These are phyloP conservation scores for Scaptomyza graminum DNA, from an alignment of 1,140 invertebrate species.

Conservation along the genomic window DNA sequence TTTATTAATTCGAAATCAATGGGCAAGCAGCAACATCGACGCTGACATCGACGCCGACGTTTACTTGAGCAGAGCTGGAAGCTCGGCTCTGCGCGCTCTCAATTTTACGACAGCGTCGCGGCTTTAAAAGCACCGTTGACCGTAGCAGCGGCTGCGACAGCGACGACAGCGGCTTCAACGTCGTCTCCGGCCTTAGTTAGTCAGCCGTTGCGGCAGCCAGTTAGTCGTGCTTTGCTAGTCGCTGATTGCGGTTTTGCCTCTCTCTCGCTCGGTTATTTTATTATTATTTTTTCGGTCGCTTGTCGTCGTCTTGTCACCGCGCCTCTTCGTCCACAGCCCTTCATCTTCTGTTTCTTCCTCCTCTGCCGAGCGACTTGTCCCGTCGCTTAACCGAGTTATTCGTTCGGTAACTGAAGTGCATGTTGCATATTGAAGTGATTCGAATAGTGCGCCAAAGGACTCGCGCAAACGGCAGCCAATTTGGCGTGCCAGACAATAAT, in stretches of 20 bases:
- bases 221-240: conserved; percentile 79
- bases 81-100: conserved; percentile 19
- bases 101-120: conserved; percentile 16
- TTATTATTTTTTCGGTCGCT: conserved; percentile 27
- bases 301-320: conserved; percentile 15
- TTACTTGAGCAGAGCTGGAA: conserved; percentile 9
- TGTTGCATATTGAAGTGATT: conserved; percentile 15
- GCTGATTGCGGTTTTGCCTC: conserved; percentile 61
- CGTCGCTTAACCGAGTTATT: neutral
- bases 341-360: too few species aligned
- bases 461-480: conserved; percentile 15
- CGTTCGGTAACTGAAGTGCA: conserved; percentile 6
- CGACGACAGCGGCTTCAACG: conserved; percentile 16
- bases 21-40: neutral
- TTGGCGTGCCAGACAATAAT: conserved; percentile 2
- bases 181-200: conserved; percentile 61
- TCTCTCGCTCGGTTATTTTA: conserved; percentile 15
- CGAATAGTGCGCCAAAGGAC: conserved; percentile 28
- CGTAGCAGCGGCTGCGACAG: conserved; percentile 8
- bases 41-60: neutral
- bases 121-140: conserved; percentile 10
- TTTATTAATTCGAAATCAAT: conserved; percentile 66
- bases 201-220: conserved; percentile 67
- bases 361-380: conserved; percentile 3
- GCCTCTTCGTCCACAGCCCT: conserved; percentile 6